Evolutionary conservation across 2,113 vertebrate species (phyloP).

Genomic region (Acrocephalus kingi): DNA sequence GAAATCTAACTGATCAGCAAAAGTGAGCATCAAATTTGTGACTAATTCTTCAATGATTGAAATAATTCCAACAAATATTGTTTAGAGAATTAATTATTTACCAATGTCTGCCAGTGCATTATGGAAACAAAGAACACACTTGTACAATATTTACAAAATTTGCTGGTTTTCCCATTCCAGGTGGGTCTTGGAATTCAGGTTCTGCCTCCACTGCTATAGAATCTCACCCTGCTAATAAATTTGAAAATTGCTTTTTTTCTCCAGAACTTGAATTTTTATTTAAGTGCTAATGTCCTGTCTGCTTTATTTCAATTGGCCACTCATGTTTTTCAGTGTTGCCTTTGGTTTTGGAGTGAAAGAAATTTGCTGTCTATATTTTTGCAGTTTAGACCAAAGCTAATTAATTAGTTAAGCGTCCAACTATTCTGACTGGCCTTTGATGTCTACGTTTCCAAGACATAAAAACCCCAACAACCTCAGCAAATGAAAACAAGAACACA

Average conservation of each 20-base stretch:
- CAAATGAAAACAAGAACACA: constrained; percentile 13
- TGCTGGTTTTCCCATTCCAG: not conserved
- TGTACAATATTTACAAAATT: constrained; percentile 25
- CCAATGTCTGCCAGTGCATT: not conserved
- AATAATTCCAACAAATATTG: not conserved
- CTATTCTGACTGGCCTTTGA: constrained; percentile 29
- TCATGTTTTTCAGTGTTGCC: not conserved
- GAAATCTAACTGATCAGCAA: not conserved
- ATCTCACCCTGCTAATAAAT: not conserved
- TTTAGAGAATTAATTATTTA: not conserved
- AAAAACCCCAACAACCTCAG: not conserved
- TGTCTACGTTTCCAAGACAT: constrained; percentile 18
- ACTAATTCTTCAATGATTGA: not conserved
- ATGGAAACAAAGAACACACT: not conserved
- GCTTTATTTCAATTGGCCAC: not conserved
- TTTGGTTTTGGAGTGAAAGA: not conserved
- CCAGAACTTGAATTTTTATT: not conserved
- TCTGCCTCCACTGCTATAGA: not conserved
- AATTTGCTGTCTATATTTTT: constrained; percentile 27
- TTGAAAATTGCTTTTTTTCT: not conserved
- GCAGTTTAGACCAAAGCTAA: constrained; percentile 19
- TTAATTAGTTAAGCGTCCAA: not conserved
- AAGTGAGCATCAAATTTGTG: not conserved
- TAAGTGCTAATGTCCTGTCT: not conserved
- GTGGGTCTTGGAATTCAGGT: constrained; percentile 60